Conservation (phyloP, 2,888 invertebrate genomes). For the Andrena dorsata region DNA sequence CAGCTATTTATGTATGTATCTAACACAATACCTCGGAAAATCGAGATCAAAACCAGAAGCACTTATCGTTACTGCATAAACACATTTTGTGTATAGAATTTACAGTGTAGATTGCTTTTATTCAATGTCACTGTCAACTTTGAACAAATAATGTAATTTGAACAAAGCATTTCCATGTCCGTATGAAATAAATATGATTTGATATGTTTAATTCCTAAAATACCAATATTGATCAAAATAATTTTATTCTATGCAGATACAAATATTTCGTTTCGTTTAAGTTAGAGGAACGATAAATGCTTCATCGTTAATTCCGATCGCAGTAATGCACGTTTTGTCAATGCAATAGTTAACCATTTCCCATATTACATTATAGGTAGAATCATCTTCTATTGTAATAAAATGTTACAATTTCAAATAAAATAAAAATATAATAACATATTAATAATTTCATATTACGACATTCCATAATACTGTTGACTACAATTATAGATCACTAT, state of each 20-base stretch:
- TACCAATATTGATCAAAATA: not conserved
- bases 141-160: not conserved
- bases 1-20: slow-evolving; percentile 25
- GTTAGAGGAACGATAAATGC: not conserved
- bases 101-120: slow-evolving; percentile 34
- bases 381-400: too few species aligned
- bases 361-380: too few species aligned
- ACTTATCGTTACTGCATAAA: slow-evolving; percentile 54
- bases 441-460: too few species aligned
- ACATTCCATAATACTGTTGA: too few species aligned
- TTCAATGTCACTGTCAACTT: slow-evolving; percentile 27
- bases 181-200: too few species aligned
- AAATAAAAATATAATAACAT: too few species aligned
- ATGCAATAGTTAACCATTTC: too few species aligned
- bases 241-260: not conserved
- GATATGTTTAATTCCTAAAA: not conserved
- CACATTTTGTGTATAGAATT: slow-evolving; percentile 35
- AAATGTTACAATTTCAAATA: too few species aligned
- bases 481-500: too few species aligned
- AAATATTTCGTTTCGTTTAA: not conserved
- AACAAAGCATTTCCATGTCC: not conserved
- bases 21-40: slow-evolving; percentile 21
- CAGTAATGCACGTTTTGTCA: too few species aligned
- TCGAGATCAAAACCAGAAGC: slow-evolving; percentile 49
- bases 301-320: too few species aligned